Percentiles rank a stretch among this genome's conserved stretches.
phyloP scores from a whole-genome alignment of 2,888 invertebrate species.

The Pristionchus entomophagus region DNA sequence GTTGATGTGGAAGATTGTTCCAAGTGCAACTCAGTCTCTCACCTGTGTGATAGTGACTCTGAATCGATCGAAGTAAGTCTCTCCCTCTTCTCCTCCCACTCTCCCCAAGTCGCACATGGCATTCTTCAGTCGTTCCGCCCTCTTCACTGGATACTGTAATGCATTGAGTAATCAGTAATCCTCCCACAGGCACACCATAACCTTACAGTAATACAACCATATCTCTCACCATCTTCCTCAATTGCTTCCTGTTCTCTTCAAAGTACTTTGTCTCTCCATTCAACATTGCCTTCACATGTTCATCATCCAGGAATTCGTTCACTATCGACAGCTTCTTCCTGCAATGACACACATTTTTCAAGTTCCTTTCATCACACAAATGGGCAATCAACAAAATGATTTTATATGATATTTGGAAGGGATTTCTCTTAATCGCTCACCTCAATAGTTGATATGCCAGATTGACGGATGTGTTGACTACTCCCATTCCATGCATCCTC shows the following conservation, averaged over 20 bases:
- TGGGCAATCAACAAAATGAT: neutral
- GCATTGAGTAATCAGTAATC: neutral
- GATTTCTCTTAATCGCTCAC: neutral
- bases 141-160: conserved; percentile 84
- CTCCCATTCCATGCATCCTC: conserved; percentile 54
- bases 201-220: too few relatives aligned
- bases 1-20: too few relatives aligned
- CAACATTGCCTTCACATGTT: conserved; percentile 94
- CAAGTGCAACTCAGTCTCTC: conserved; percentile 79
- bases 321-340: conserved; percentile 92
- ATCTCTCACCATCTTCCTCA: conserved; percentile 81
- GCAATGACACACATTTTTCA: neutral
- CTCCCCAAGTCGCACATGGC: conserved; percentile 90
- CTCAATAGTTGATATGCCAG: conserved; percentile 83
- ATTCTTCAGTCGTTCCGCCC: conserved; percentile 93
- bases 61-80: conserved; percentile 93
- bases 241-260: conserved; percentile 83
- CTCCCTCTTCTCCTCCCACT: conserved; percentile 81
- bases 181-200: neutral
- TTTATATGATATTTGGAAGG: neutral
- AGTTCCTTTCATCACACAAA: too few relatives aligned
- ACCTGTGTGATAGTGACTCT: conserved; percentile 92
- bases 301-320: conserved; percentile 97
- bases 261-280: conserved; percentile 85
- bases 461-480: conserved; percentile 75